Conservation (phyloP, 2,113 vertebrate genomes). For the Alouatta palliata region DNA sequence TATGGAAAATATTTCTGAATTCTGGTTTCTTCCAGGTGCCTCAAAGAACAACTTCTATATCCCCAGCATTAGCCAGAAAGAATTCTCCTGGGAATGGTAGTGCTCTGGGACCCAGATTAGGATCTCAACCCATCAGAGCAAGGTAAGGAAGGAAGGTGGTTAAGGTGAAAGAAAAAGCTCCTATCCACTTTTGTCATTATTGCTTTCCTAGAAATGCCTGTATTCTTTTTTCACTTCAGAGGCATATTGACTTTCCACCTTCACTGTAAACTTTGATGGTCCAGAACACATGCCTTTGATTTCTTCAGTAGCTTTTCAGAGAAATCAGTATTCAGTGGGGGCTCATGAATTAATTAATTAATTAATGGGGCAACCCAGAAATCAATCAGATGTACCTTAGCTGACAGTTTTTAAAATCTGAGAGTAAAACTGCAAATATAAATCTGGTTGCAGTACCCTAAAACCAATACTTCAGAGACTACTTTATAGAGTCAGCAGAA, state of each 20-base stretch:
- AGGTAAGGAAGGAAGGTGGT: slow-evolving; percentile 84
- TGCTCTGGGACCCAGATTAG: slow-evolving; percentile 91
- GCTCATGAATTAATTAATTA: background rate
- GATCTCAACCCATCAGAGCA: slow-evolving; percentile 95
- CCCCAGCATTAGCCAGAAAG: slow-evolving; percentile 96
- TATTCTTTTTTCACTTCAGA: background rate
- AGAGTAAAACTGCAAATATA: background rate
- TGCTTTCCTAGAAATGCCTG: background rate
- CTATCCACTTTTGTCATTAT: accelerated
- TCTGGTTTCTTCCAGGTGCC: slow-evolving; percentile 89
- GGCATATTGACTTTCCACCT: background rate
- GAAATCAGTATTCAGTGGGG: background rate
- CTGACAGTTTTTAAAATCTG: background rate
- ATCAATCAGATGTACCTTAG: background rate
- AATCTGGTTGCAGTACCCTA: background rate
- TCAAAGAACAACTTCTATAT: slow-evolving; percentile 99
- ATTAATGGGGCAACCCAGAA: background rate
- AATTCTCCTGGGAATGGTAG: slow-evolving; percentile 96
- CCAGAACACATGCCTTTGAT: background rate
- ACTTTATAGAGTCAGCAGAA: background rate
- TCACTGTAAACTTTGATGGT: background rate
- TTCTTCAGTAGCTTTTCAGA: background rate
- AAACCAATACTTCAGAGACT: background rate
- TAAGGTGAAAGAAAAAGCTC: background rate
- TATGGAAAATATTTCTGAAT: slow-evolving; percentile 40